Percentiles rank a stretch among this genome's conserved stretches.
phyloP scores from a whole-genome alignment of 2,797 vertebrate species.

The Synanceia verrucosa region DNA sequence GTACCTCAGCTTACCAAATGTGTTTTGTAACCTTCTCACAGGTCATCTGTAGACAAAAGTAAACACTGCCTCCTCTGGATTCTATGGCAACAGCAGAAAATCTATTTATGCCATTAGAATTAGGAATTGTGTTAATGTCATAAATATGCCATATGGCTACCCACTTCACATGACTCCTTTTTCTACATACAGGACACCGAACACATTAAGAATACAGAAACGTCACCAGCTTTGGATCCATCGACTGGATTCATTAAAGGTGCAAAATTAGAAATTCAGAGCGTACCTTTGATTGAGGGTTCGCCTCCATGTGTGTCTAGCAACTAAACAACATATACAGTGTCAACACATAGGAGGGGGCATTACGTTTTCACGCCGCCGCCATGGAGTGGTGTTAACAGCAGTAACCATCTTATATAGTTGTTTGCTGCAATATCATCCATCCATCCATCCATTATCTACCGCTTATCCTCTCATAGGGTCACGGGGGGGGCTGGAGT shows the following conservation, averaged over 20 bases:
- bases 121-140: background rate
- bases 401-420: too few relatives aligned
- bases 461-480: too few relatives aligned
- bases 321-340: too few relatives aligned
- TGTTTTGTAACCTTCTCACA: slow-evolving; percentile 45
- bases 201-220: background rate
- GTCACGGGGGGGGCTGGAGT: too few relatives aligned
- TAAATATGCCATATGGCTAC: background rate
- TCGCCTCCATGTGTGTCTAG: background rate
- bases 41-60: slow-evolving; percentile 42
- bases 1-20: slow-evolving; percentile 17
- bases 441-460: too few relatives aligned
- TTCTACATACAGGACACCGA: background rate
- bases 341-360: too few relatives aligned
- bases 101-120: background rate
- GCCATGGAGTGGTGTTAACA: too few relatives aligned
- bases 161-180: background rate
- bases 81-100: slow-evolving; percentile 71
- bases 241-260: background rate
- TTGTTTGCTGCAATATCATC: too few relatives aligned
- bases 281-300: background rate
- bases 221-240: background rate
- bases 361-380: too few relatives aligned
- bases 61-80: slow-evolving; percentile 59
- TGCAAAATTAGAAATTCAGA: background rate